Base-by-base conservation (phyloP, 1,140 invertebrate species). In the Oncopodura yosiiana region DNA sequence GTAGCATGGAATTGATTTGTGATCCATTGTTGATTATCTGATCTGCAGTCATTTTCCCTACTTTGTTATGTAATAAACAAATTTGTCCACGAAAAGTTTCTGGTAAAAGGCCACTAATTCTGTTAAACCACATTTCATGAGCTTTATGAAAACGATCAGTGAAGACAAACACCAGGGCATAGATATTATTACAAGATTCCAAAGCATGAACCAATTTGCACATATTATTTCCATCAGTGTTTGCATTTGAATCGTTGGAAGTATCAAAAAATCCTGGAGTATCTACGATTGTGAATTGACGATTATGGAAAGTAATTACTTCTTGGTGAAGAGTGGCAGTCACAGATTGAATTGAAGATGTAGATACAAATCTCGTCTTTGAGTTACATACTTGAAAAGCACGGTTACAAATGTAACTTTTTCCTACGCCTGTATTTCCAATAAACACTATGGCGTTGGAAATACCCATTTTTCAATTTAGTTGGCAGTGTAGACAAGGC, bases 361-460 rank as follows among this genome's bases (percentile, higher is more conserved):
- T 12, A 36, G 29, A 34, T 5, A 8, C 14, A 19, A 49, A 49
- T 3, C 19, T 6, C 11, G 6, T n/a, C 14, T 6, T 21, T 3
- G 14, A 8, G 3, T 27, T 27, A 36, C 4, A 16, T 6, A 16
- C 14, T 49, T 36, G 12, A 36, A 49, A 49, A 8, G 32, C 32
- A 5, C 18, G 16, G 19, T 49, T 49, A 18, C 46, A 49, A 34
- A 49, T 36, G 16, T 14, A 21, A 11, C 16, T 24, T 49, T 49
- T 49, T 23, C 46, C 46, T 37, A 49, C 46, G 3, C 26, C 46
- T 18, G 46, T 49, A 26, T 45, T 49, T 23, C 46, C 26, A 6
- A 49, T 18, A 11, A 49, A 49, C 11, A 34, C 18, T 8, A 49
- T 34, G 3, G 29, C 27, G 46, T 49, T 49, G 6, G 30, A 34